Conservation (phyloP, 2,888 invertebrate species). For the Celastrina argiolus region DNA sequence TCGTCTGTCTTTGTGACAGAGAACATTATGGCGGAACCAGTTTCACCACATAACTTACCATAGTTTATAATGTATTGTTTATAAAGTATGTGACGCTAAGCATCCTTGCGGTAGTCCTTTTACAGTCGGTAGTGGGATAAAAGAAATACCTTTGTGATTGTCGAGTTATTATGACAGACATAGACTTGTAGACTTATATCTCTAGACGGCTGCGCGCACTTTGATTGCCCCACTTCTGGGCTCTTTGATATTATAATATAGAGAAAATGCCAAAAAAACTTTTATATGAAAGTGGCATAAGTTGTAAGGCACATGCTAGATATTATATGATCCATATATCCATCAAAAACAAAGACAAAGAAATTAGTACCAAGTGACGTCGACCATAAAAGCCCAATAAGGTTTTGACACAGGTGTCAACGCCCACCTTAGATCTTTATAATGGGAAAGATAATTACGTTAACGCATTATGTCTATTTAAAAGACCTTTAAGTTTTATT, state of each 20-base stretch:
- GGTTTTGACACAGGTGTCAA: not conserved
- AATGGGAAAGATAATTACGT: not conserved
- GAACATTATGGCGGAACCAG: slow-evolving; percentile 27
- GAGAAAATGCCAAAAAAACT: too few relatives aligned
- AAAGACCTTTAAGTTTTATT: not conserved
- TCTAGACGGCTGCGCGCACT: too few relatives aligned
- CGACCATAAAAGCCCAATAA: not conserved
- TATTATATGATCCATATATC: too few relatives aligned
- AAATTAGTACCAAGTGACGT: too few relatives aligned
- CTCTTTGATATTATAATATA: too few relatives aligned
- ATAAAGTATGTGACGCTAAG: slow-evolving; percentile 29
- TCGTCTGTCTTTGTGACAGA: slow-evolving; percentile 15
- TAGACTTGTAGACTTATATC: too few relatives aligned
- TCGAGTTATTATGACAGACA: too few relatives aligned
- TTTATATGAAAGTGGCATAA: too few relatives aligned
- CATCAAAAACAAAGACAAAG: too few relatives aligned
- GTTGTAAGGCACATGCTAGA: too few relatives aligned
- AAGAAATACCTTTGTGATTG: not conserved
- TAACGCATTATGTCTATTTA: not conserved
- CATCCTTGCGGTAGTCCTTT: slow-evolving; percentile 26
- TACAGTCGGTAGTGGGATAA: not conserved
- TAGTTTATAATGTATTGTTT: slow-evolving; percentile 28
- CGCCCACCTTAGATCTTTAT: not conserved
- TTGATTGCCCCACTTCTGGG: too few relatives aligned
- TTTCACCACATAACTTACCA: slow-evolving; percentile 28